phyloP scores from a whole-genome alignment of 2,888 invertebrate species.

The Agrilus cyanescens region DNA sequence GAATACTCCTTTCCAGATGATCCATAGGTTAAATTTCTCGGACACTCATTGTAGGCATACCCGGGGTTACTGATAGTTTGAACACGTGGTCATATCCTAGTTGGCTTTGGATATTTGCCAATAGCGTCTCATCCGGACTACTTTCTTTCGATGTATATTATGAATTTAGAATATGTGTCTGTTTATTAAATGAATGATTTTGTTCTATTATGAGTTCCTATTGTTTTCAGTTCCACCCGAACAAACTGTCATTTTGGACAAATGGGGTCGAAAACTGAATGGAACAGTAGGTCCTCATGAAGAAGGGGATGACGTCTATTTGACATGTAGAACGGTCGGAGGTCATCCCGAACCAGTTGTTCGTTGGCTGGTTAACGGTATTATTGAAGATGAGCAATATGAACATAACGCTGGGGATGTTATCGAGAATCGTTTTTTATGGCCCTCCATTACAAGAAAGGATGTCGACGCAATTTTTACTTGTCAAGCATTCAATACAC shows the following conservation, averaged over 20 bases:
- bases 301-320: conserved; percentile 73
- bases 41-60: no score
- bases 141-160: no score
- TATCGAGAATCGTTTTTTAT: conserved; percentile 68
- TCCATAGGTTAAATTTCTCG: no score
- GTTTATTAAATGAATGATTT: not conserved
- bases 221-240: conserved; percentile 70
- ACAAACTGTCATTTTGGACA: conserved; percentile 72
- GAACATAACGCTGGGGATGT: conserved; percentile 78
- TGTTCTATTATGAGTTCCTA: conserved; percentile 1
- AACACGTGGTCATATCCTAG: no score
- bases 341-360: conserved; percentile 76
- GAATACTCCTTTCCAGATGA: no score
- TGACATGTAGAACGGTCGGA: conserved; percentile 78
- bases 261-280: conserved; percentile 73
- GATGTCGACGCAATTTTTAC: conserved; percentile 80
- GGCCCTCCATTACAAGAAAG: conserved; percentile 62
- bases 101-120: no score
- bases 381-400: conserved; percentile 68
- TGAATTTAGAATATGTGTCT: no score
- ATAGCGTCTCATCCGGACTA: no score
- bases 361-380: conserved; percentile 72
- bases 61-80: no score
- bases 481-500: conserved; percentile 78
- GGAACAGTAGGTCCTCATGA: conserved; percentile 72